Evolutionary conservation across 2,888 invertebrate genomes (phyloP), one percentile per base, ranked within the genome.

Genomic region (Troides helena): DNA sequence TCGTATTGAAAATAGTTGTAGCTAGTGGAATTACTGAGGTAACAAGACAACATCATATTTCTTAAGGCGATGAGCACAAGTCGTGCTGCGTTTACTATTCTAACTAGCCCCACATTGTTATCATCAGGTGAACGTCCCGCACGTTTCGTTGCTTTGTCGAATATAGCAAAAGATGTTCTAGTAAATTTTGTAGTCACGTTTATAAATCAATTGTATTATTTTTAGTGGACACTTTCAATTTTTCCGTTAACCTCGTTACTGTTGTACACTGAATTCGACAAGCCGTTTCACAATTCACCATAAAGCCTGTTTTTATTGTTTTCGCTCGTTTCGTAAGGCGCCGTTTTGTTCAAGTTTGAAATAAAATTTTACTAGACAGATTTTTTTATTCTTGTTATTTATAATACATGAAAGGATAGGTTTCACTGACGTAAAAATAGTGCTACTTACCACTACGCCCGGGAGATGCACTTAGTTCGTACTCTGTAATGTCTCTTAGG

Each of bases 211-310:
- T 50, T 17, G 18, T 50, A 50, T 50, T 14, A 12, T 5, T 50
- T 14, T 59, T 59, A 25, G 25, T n/a, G 65, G 46, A 23, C n/a
- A 59, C 65, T 65, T 65, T 65, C 57, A 36, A 70, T 30, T 67
- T 67, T 61, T 61, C 61, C 36, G 36, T 61, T 67, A 36, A 67
- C 53, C 61, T 67, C 62, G 53, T 17, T 30, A 53, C 63, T 67
- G 46, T 62, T 62, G 39, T 39, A 39, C 21, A 25, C 56, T 62
- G 57, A 62, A 62, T 67, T 61, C 56, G 67, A 39, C 18, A 39
- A 53, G 67, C 39, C 12, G 62, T 67, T 62, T 62, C 57, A 56
- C 62, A 67, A 67, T 58, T 36, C 46, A 62, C 62, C 62, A 67
- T 67, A 57, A 25, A 57, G 39, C 57, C 62, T 3, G 67, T 67